These are phyloP conservation scores for Polylopha cassiicola DNA, from an alignment of 2,888 invertebrate species.

Conservation along the genomic window DNA sequence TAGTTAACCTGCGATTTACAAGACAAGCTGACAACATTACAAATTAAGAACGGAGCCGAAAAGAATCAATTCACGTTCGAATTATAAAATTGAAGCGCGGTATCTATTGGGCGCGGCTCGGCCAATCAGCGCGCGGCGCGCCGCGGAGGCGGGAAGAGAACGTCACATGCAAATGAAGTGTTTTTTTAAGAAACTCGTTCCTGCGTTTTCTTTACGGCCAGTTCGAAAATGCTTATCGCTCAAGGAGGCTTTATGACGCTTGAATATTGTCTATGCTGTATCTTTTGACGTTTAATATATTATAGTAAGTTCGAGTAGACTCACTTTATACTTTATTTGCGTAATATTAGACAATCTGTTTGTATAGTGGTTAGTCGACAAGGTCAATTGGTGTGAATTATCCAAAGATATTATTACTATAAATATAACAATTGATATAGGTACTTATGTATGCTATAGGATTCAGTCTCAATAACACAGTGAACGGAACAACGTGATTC, in stretches of 20 bases:
- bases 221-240: conserved; percentile 39
- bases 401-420: too few relatives aligned
- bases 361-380: too few relatives aligned
- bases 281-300: too few relatives aligned
- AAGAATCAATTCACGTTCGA: conserved; percentile 35
- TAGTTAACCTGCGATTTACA: conserved; percentile 3
- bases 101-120: conserved; percentile 48
- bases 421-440: not conserved
- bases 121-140: conserved; percentile 49
- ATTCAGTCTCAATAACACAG: too few relatives aligned
- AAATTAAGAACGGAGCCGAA: conserved; percentile 28
- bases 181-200: conserved; percentile 53
- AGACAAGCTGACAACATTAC: conserved; percentile 10
- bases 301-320: too few relatives aligned
- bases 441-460: not conserved
- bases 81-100: conserved; percentile 44
- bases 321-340: too few relatives aligned
- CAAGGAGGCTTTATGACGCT: conserved; percentile 29
- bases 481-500: too few relatives aligned
- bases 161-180: conserved; percentile 68
- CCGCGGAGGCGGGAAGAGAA: conserved; percentile 69
- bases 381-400: too few relatives aligned
- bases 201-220: conserved; percentile 49
- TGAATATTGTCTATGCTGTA: conserved; percentile 2
- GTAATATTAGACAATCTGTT: too few relatives aligned